Conservation (phyloP, 2,888 invertebrate species). For the Drosophila infuscata region DNA sequence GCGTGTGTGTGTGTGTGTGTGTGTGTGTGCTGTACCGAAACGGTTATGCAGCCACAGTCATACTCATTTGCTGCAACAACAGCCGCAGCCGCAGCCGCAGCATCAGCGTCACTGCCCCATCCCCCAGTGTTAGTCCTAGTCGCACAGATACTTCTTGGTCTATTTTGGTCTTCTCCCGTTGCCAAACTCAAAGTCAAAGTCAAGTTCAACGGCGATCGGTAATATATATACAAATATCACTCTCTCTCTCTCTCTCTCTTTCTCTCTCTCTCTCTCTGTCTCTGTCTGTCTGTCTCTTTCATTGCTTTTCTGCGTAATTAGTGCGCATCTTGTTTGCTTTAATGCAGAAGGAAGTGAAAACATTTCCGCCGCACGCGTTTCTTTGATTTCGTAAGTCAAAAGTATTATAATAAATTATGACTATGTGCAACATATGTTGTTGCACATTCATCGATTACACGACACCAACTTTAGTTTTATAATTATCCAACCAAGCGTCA, state of each 20-base stretch:
- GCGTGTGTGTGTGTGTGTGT: constrained; percentile 21
- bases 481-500: neutral
- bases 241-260: neutral
- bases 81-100: constrained; percentile 1
- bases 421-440: constrained; percentile 12
- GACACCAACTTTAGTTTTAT: neutral
- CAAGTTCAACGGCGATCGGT: constrained; percentile 71
- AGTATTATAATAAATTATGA: constrained; percentile 4
- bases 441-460: constrained; percentile 1
- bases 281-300: neutral
- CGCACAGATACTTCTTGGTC: constrained; percentile 49
- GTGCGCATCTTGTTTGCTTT: constrained; percentile 15
- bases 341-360: constrained; percentile 28
- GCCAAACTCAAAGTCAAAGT: constrained; percentile 73
- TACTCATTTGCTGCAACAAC: constrained; percentile 25
- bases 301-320: constrained; percentile 17
- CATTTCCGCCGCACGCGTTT: constrained; percentile 38
- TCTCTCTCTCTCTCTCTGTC: neutral
- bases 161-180: constrained; percentile 51
- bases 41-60: constrained; percentile 36
- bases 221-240: constrained; percentile 10
- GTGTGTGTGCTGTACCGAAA: constrained; percentile 39
- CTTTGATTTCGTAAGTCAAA: constrained; percentile 21
- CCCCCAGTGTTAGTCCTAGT: constrained; percentile 27
- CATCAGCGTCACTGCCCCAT: constrained; percentile 2